A percentile compares a stretch with the other conserved stretches of the same genome.
phyloP scores from a whole-genome alignment of 2,797 vertebrate genomes.

The Epinephelus awoara region DNA sequence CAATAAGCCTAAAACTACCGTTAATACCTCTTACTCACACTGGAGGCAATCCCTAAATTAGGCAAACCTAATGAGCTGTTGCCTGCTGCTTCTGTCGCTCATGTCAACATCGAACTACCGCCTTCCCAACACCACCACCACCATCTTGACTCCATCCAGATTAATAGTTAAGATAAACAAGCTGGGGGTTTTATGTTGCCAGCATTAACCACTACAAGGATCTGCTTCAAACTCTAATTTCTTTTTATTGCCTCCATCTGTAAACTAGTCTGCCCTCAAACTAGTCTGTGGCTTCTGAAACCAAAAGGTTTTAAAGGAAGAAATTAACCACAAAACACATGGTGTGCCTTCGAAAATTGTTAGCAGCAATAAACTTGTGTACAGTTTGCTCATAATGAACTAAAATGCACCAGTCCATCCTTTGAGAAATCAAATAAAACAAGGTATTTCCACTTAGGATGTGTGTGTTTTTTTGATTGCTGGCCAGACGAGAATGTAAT shows the following conservation, averaged over 20 bases:
- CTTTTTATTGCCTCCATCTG: conserved; percentile 18
- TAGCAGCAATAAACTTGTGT: background rate
- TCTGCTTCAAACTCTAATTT: conserved; percentile 9
- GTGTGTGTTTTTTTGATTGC: background rate
- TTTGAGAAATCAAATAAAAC: background rate
- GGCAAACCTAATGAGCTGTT: conserved; percentile 27
- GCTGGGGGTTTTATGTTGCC: background rate
- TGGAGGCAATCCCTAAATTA: conserved; percentile 13
- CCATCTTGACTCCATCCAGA: conserved; percentile 17
- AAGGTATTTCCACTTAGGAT: background rate
- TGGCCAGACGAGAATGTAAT: conserved; percentile 25
- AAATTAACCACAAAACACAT: conserved; percentile 1
- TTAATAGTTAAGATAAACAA: conserved; percentile 23
- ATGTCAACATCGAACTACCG: conserved; percentile 12
- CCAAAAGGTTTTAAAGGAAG: background rate
- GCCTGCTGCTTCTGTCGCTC: conserved; percentile 9
- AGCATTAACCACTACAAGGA: conserved; percentile 12
- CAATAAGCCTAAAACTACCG: conserved; percentile 8
- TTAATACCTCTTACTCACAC: conserved; percentile 8
- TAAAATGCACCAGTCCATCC: background rate
- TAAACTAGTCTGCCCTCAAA: conserved; percentile 12
- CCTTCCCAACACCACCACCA: background rate
- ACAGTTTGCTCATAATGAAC: background rate
- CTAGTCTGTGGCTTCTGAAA: conserved; percentile 5
- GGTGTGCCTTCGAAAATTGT: background rate